phyloP scores from a whole-genome alignment of 2,888 invertebrate genomes.

The Orgyia antiqua region DNA sequence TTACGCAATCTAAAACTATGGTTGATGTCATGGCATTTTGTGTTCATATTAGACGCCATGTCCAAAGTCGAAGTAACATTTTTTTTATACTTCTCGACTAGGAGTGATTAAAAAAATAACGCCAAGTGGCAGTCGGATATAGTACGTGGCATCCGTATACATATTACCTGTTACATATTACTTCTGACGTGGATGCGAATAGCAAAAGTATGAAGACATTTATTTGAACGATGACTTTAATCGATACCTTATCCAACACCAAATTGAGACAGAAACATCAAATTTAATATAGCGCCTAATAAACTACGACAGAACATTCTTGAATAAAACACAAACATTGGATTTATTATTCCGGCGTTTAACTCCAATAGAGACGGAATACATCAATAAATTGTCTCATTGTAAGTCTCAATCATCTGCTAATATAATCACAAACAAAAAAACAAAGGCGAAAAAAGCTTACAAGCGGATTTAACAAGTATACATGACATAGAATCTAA shows the following conservation, averaged over 20 bases:
- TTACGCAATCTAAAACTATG: slow-evolving; percentile 11
- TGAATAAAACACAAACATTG: too few species aligned
- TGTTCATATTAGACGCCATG: slow-evolving; percentile 24
- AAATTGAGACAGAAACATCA: too few species aligned
- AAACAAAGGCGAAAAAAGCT: slow-evolving; percentile 53
- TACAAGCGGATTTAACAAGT: slow-evolving; percentile 68
- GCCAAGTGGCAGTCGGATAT: neutral
- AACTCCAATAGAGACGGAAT: slow-evolving; percentile 64
- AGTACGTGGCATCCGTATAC: neutral
- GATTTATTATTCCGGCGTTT: too few species aligned
- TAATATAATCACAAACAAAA: slow-evolving; percentile 70
- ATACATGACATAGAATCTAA: slow-evolving; percentile 55
- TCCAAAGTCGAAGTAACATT: slow-evolving; percentile 39
- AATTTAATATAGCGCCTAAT: too few species aligned
- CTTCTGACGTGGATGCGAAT: too few species aligned
- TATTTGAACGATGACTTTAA: too few species aligned
- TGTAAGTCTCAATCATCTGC: slow-evolving; percentile 70
- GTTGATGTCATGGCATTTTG: slow-evolving; percentile 24
- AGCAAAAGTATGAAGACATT: too few species aligned
- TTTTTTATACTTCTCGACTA: slow-evolving; percentile 44
- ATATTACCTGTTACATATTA: too few species aligned
- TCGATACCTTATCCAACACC: too few species aligned
- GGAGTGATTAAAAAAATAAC: slow-evolving; percentile 28
- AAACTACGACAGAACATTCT: too few species aligned
- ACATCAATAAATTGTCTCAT: slow-evolving; percentile 63